Evolutionary conservation across 2,888 invertebrate species (phyloP), one percentile per base, ranked within the genome.

Genomic region (Achlya flavicornis): DNA sequence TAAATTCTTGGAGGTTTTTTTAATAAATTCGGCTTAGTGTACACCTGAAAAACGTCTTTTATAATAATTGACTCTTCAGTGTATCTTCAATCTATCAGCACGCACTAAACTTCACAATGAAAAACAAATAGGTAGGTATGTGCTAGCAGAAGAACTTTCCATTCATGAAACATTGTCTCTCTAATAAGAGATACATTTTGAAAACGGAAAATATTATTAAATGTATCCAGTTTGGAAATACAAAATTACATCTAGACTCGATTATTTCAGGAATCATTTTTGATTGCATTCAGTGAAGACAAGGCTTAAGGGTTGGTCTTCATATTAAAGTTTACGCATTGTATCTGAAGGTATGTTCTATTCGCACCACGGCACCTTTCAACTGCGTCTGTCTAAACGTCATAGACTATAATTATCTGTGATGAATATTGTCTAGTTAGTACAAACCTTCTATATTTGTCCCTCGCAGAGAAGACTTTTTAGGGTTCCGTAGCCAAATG

Each of bases 341-440:
- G 89, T 86, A 78, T 70, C 73, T 81, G 79, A 86, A 91, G 91
- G 90, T 90, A 89, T 86, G 88, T 86, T 86, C 83, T 83, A 82
- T 87, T 87, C 87, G 82, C 87, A 80, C 86, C 78, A 83, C 78
- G 78, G 83, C 88, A 90, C 90, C 91, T 91, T 88, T 86, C 84
- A 80, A 81, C 79, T 75, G 71, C 75, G 79, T 74, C 71, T 75
- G 73, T 71, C 77, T 78, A 73, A 71, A 64, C 72, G 76, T 60
- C 73, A 77, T 53, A 74, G 83, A 85, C 63, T 69, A 53, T 41
- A 60, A 57, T 19, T 19, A 53, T 53, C 10, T 53, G 19, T 53
- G 53, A 53, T 53, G 16, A 19, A 53, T 0, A 16, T n/a, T 2
- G n/a, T 48, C n/a, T 7, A n/a, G 53, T 3, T 53, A 53, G n/a